Percentiles rank a stretch among this genome's conserved stretches.
These are phyloP conservation scores for Panopea generosa DNA, from an alignment of 2,888 invertebrate species.

Conservation along the genomic window DNA sequence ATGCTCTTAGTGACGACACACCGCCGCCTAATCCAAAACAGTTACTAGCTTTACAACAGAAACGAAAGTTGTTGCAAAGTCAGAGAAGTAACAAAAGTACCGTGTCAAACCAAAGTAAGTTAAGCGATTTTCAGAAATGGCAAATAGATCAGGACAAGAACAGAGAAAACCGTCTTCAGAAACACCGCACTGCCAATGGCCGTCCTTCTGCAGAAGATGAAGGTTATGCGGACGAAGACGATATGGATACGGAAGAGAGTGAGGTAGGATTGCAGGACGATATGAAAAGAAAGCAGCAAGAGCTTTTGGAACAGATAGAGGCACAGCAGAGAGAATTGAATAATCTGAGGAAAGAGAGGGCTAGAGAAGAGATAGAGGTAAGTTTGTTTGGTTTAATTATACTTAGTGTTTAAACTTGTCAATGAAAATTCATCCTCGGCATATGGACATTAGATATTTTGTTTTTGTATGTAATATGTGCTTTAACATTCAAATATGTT, in stretches of 20 bases:
- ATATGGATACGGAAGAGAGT: slow-evolving; percentile 49
- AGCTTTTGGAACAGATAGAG: slow-evolving; percentile 73
- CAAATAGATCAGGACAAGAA: slow-evolving; percentile 75
- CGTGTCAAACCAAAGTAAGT: slow-evolving; percentile 12
- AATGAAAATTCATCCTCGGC: too few relatives aligned
- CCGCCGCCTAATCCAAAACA: slow-evolving; percentile 63
- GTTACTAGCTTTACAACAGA: slow-evolving; percentile 61
- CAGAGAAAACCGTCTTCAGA: slow-evolving; percentile 67
- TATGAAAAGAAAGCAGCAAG: slow-evolving; percentile 69
- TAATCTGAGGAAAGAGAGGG: slow-evolving; percentile 63
- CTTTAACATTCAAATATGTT: too few relatives aligned
- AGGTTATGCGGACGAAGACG: slow-evolving; percentile 58
- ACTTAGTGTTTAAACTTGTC: not conserved
- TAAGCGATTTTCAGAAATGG: slow-evolving; percentile 78
- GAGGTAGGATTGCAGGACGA: slow-evolving; percentile 63
- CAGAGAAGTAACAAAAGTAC: slow-evolving; percentile 41
- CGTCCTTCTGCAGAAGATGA: slow-evolving; percentile 47
- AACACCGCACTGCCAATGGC: slow-evolving; percentile 17
- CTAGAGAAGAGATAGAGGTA: slow-evolving; percentile 71
- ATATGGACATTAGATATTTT: too few relatives aligned
- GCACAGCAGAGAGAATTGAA: slow-evolving; percentile 74
- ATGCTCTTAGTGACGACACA: slow-evolving; percentile 54
- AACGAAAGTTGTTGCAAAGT: slow-evolving; percentile 47
- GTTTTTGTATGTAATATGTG: too few relatives aligned
- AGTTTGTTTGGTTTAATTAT: slow-evolving; percentile 24